phyloP scores from a whole-genome alignment of 2,797 vertebrate genomes.

The Pipistrellus pygmaeus region DNA sequence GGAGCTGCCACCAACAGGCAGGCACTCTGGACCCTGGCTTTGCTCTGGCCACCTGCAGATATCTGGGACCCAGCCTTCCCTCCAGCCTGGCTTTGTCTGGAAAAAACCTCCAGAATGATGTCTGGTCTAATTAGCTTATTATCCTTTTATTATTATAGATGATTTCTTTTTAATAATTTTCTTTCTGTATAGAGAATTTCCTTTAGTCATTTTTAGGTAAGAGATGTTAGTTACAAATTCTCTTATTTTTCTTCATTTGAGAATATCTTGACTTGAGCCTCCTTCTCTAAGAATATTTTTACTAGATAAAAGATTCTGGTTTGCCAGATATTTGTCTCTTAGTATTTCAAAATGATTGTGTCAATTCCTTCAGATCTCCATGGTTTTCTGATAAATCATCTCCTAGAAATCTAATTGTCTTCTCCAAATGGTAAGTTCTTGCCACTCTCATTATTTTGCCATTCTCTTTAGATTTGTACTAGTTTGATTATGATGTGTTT shows the following conservation, averaged over 20 bases:
- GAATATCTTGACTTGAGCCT: background rate
- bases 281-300: background rate
- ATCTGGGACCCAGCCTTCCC: too few relatives aligned
- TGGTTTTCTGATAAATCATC: background rate
- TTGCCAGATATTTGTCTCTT: background rate
- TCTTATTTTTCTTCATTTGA: background rate
- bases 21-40: too few relatives aligned
- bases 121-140: too few relatives aligned
- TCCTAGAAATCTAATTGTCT: background rate
- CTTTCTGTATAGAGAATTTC: background rate
- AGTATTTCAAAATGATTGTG: background rate
- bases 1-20: too few relatives aligned
- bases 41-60: too few relatives aligned
- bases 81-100: too few relatives aligned
- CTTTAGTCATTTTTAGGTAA: background rate
- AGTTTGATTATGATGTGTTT: background rate
- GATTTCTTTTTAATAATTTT: background rate
- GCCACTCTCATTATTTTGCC: background rate
- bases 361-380: background rate
- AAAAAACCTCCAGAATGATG: too few relatives aligned
- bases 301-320: background rate
- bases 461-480: background rate
- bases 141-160: too few relatives aligned
- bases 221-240: background rate
- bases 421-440: background rate